A percentile compares a stretch with the other conserved stretches of the same genome.
Evolutionary conservation across 2,888 invertebrate species (phyloP).

Genomic region (Thumatha senex): DNA sequence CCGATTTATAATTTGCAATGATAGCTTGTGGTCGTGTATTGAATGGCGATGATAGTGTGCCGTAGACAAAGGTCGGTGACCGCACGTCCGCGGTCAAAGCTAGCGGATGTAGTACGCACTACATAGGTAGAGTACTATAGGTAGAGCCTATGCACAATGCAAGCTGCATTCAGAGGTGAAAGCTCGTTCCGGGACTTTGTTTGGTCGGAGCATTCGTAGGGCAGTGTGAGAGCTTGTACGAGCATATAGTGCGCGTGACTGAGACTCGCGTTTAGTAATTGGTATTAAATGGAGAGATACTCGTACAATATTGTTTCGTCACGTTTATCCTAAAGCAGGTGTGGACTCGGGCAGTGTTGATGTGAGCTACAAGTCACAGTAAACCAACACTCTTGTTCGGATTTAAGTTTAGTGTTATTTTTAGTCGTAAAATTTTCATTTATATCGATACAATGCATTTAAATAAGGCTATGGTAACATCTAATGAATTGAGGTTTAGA

Average conservation of each 20-base stretch:
- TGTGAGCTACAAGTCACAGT: too few species aligned
- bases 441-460: too few species aligned
- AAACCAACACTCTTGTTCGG: too few species aligned
- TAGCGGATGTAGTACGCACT: neutral
- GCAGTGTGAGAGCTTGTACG: neutral
- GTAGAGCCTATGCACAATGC: neutral
- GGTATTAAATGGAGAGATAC: too few species aligned
- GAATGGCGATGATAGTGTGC: neutral
- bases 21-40: neutral
- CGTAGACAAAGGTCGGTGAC: neutral
- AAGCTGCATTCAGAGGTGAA: conserved; percentile 4
- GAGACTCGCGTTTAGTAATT: too few species aligned
- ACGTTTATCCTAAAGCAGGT: neutral
- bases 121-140: too few species aligned
- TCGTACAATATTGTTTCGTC: neutral
- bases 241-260: neutral
- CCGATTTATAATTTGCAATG: neutral
- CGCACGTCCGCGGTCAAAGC: neutral
- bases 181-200: conserved; percentile 6
- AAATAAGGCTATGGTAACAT: too few species aligned
- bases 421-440: too few species aligned
- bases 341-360: neutral
- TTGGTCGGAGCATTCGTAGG: neutral
- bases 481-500: too few species aligned
- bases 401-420: too few species aligned